A percentile compares a stretch with the other conserved stretches of the same genome.
These are phyloP conservation scores for Orestias chungarensis DNA, from an alignment of 2,797 vertebrate genomes.

Conservation along the genomic window DNA sequence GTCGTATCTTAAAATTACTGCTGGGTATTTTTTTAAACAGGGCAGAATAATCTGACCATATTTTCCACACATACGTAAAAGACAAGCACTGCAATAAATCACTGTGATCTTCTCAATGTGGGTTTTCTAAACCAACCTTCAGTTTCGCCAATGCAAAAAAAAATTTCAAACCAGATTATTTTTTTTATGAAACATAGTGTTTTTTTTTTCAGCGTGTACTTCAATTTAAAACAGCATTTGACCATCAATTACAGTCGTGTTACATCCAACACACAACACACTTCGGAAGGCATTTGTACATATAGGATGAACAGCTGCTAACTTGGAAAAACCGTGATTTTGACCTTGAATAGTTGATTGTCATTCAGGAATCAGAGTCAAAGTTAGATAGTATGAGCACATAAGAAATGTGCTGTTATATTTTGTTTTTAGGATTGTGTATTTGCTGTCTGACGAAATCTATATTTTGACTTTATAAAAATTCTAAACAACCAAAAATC, in stretches of 20 bases:
- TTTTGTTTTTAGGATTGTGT: background rate
- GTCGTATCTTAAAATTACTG: background rate
- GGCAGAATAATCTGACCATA: background rate
- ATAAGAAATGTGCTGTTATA: background rate
- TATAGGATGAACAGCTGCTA: background rate
- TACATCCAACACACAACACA: background rate
- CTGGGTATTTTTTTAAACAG: background rate
- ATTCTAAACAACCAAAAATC: background rate
- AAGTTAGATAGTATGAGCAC: background rate
- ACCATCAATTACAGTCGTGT: background rate
- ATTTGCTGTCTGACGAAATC: background rate
- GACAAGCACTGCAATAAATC: background rate
- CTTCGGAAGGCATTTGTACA: background rate
- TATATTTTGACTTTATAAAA: background rate
- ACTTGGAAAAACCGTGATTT: background rate
- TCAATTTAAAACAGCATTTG: background rate
- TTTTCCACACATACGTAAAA: background rate
- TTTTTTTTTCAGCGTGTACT: background rate
- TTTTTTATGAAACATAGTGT: background rate
- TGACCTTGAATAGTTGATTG: background rate
- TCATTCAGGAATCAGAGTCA: background rate
- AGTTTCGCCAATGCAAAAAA: background rate
- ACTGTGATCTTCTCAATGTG: too few relatives aligned
- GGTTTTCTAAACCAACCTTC: background rate
- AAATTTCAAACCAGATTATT: background rate